Percentiles rank a stretch among this genome's conserved stretches.
Conservation (phyloP, 1,140 invertebrate species). For the Nebria ingens region DNA sequence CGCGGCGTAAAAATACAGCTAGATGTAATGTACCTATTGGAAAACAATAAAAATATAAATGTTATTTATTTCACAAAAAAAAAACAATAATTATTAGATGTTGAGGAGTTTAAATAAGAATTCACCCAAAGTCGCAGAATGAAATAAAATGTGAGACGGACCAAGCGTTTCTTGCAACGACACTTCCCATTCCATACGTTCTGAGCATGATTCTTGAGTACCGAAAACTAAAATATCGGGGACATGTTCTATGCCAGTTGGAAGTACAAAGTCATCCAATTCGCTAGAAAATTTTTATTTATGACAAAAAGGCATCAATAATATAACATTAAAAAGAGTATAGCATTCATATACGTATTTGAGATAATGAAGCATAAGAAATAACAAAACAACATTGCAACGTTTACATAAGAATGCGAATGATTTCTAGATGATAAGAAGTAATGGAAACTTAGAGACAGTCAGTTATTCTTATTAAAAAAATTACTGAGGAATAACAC, state of each 20-base stretch:
- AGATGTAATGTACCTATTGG: constrained; percentile 71
- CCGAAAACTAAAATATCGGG: constrained; percentile 88
- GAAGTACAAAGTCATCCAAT: constrained; percentile 81
- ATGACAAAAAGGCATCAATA: constrained; percentile 20
- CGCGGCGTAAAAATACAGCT: constrained; percentile 73
- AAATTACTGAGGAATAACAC: too few species aligned
- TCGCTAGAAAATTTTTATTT: constrained; percentile 41
- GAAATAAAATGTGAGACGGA: constrained; percentile 77
- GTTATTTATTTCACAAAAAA: constrained; percentile 1
- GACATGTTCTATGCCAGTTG: constrained; percentile 68
- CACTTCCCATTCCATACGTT: constrained; percentile 82
- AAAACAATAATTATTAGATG: constrained; percentile 28
- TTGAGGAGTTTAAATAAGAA: constrained; percentile 13
- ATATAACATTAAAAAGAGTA: too few species aligned
- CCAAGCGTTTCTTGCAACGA: constrained; percentile 83
- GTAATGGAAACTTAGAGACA: too few species aligned
- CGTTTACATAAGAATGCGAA: not conserved
- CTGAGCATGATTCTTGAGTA: constrained; percentile 82
- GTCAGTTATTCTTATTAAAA: too few species aligned
- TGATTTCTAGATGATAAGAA: too few species aligned
- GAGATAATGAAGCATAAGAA: not conserved
- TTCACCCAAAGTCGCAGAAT: constrained; percentile 59
- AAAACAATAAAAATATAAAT: constrained; percentile 3
- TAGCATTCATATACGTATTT: not conserved
- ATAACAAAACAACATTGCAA: not conserved